Base-by-base conservation (phyloP, 1,140 invertebrate species). In the Apis laboriosa region DNA sequence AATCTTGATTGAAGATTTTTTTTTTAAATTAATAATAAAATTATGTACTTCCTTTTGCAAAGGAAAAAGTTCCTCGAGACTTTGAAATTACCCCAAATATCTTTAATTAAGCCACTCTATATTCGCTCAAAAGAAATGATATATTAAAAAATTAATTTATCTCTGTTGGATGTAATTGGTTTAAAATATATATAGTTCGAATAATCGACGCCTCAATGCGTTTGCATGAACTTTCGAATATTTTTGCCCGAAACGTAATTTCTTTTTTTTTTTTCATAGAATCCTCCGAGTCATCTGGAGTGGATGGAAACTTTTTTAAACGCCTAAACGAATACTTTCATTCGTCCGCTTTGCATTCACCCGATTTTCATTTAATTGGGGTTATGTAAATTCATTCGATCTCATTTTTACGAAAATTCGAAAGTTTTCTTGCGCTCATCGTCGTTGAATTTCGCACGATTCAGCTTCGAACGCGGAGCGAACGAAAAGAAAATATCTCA, bases 341-440 rank as follows among this genome's bases (percentile, higher is more conserved):
- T 43, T 43, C 60, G n/a, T 9, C 60, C n/a, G 21, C 34, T 74
- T 80, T 49, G 70, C 68, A 49, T 74, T 53, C 70, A 2, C 21
- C 51, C 49, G 17, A 73, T 66, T 80, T 71, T n/a, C 71, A 24
- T 75, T 75, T 80, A 80, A 80, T 80, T 80, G 61, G 21, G 70
- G 71, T 66, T 75, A 80, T 75, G 78, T 66, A 80, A 80, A 75
- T 80, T 64, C 61, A 66, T 80, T 75, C 78, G 56, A 43, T 43
- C 5, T 7, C 34, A 43, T 43, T 80, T 75, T 58, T 63, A n/a
- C 70, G 17, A 56, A 75, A 28, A 21, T 13, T 51, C 9, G 56
- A 43, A 43, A 75, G 60, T 64, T 80, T 64, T 56, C 28, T 66
- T 75, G 19, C 56, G 55, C 17, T 49, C 49, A 9, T 53, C 43